phyloP scores from a whole-genome alignment of 1,140 invertebrate genomes.

The Aporrectodea caliginosa region DNA sequence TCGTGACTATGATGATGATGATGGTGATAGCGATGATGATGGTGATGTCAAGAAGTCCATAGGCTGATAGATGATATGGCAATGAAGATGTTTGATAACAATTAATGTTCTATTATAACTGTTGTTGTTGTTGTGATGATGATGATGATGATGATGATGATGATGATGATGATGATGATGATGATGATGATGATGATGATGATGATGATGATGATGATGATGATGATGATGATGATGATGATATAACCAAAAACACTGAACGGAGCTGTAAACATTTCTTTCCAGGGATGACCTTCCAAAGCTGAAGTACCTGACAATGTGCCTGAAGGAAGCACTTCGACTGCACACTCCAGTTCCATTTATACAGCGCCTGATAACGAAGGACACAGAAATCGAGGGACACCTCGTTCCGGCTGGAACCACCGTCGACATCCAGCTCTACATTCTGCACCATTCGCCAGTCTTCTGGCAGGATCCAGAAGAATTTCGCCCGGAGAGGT shows the following conservation, averaged over 20 bases:
- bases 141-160: neutral
- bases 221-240: neutral
- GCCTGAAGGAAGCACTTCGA: conserved; percentile 54
- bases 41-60: too few relatives aligned
- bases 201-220: neutral
- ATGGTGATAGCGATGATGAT: too few relatives aligned
- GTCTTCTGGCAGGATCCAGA: conserved; percentile 37
- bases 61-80: too few relatives aligned
- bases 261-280: neutral
- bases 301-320: conserved; percentile 50
- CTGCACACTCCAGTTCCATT: conserved; percentile 59
- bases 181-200: neutral
- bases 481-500: conserved; percentile 37
- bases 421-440: conserved; percentile 29
- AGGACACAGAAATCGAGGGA: conserved; percentile 60
- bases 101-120: neutral
- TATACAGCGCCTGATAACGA: conserved; percentile 67
- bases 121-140: too few relatives aligned
- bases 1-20: too few relatives aligned
- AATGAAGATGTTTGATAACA: neutral
- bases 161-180: neutral
- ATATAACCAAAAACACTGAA: neutral
- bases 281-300: conserved; percentile 42
- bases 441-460: conserved; percentile 36
- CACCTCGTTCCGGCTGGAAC: conserved; percentile 36